Conservation (phyloP, 2,797 vertebrate species). For the Mormyrops attenuatus region DNA sequence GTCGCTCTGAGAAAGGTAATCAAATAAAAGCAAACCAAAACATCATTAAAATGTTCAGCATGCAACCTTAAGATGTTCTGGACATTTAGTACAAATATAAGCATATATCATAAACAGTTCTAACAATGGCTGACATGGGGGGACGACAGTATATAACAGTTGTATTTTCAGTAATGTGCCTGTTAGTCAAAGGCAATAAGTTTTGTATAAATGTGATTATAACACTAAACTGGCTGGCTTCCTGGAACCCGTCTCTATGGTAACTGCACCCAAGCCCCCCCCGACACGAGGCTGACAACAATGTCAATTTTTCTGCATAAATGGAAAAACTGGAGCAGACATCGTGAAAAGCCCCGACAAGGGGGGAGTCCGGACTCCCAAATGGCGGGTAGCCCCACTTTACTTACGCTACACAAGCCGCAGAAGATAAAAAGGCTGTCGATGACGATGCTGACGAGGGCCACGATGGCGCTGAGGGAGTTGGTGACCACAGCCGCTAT, state of each 20-base stretch:
- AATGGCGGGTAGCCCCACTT: not conserved
- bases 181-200: not conserved
- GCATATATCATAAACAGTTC: not conserved
- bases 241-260: not conserved
- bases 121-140: not conserved
- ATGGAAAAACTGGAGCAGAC: not conserved
- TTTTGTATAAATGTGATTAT: not conserved
- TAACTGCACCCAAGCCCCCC: not conserved
- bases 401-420: not conserved
- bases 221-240: not conserved
- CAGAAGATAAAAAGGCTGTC: not conserved
- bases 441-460: slow-evolving; percentile 8
- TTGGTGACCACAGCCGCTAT: not conserved
- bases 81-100: not conserved
- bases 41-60: not conserved
- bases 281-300: not conserved
- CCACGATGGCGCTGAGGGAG: not conserved
- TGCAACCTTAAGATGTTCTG: not conserved
- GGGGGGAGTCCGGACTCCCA: not conserved
- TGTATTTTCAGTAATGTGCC: not conserved
- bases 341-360: too few species aligned
- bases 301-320: not conserved
- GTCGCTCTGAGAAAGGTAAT: not conserved
- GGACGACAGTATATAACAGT: not conserved
- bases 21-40: not conserved